Evolutionary conservation across 2,113 vertebrate genomes (phyloP), one percentile per base, ranked within the genome.

Genomic region (Tetraodon nigroviridis): DNA sequence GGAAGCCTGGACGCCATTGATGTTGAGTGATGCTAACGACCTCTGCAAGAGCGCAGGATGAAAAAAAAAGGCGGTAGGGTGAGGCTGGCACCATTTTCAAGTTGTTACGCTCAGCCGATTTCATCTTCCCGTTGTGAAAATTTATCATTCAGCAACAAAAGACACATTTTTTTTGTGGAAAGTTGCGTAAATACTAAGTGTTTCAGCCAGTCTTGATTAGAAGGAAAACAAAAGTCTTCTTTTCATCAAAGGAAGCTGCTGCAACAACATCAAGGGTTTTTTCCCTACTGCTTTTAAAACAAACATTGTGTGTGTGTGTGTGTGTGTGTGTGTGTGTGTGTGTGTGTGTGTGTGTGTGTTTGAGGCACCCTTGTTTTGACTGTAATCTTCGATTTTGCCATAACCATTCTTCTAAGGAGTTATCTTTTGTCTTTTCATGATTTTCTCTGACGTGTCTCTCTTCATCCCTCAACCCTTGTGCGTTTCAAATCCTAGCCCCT

Each of bases 231-330:
- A 84, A 71, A 55, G 66, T 47, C 4, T 37, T 29, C 16, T 14
- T 81, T 78, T 88, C 83, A 79, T 64, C 44, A 78, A 69, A 82
- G 85, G 85, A 86, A 85, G 68, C 81, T 67, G 71, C 65, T 21
- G 51, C 45, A 62, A 79, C 56, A 27, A 22, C 55, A 71, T 73
- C 75, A 78, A 77, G 73, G 46, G 15, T 74, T 57, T 78, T 56
- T 59, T 65, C n/a, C n/a, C n/a, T 48, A 6, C 24, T 27, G 24
- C 24, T 24, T 5, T 24, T 24, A 24, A 24, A 24, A 24, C 24
- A 24, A 24, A n/a, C n/a, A n/a, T n/a, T n/a, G n/a, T n/a, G n/a
- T n/a, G n/a, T n/a, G n/a, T n/a, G n/a, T n/a, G n/a, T n/a, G n/a
- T n/a, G n/a, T n/a, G n/a, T n/a, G n/a, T n/a, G n/a, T n/a, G n/a